Evolutionary conservation across 2,888 invertebrate species (phyloP).

Genomic region (Mayetiola destructor): DNA sequence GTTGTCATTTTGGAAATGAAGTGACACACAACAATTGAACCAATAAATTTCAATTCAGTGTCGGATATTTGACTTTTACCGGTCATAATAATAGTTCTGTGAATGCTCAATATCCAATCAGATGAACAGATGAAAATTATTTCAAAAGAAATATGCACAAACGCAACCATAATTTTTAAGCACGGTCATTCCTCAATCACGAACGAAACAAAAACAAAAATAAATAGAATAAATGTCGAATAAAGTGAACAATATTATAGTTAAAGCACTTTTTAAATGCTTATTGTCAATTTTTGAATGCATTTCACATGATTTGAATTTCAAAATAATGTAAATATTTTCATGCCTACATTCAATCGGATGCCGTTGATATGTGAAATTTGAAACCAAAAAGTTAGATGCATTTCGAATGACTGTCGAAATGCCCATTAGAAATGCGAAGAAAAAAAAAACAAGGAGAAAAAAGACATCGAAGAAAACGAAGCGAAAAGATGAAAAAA

Average conservation of each 20-base stretch:
- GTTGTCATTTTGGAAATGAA: background rate
- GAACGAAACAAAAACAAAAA: too few species aligned
- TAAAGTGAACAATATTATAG: too few species aligned
- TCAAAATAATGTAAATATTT: too few species aligned
- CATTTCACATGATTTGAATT: background rate
- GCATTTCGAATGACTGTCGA: background rate
- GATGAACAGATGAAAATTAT: background rate
- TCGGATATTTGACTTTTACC: background rate
- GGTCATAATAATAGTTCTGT: background rate
- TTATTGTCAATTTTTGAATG: background rate
- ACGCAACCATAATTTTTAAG: too few species aligned
- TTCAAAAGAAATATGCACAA: background rate
- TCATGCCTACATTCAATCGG: too few species aligned
- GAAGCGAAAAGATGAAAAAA: background rate
- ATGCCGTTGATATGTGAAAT: background rate
- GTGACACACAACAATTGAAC: background rate
- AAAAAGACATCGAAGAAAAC: background rate
- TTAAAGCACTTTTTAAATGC: background rate
- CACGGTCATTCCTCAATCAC: too few species aligned
- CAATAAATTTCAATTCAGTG: background rate
- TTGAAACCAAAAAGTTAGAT: too few species aligned
- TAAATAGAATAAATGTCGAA: too few species aligned
- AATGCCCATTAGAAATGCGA: background rate
- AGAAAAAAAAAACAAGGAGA: background rate
- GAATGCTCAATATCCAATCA: background rate